A percentile compares a stretch with the other conserved stretches of the same genome.
Conservation (phyloP, 2,113 vertebrate genomes). For the Mesoclemmys tuberculata region DNA sequence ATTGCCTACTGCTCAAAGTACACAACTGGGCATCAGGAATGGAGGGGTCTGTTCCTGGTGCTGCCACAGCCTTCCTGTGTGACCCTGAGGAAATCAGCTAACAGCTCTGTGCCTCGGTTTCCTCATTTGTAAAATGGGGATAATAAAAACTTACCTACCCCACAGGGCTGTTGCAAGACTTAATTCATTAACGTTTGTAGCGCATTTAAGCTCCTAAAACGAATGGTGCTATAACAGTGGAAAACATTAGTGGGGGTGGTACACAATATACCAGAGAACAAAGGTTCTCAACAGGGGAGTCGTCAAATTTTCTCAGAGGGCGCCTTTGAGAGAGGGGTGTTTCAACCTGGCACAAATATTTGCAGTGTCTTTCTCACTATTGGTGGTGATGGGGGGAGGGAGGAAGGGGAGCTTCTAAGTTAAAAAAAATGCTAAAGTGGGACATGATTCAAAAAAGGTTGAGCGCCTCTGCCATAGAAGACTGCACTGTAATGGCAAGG, state of each 20-base stretch:
- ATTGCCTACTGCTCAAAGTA: neutral
- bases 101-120: neutral
- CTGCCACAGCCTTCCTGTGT: neutral
- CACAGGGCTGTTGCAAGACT: neutral
- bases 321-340: neutral
- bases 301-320: neutral
- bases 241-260: fast-evolving
- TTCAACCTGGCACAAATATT: neutral
- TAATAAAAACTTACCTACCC: neutral
- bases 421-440: neutral
- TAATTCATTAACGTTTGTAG: neutral
- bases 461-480: neutral
- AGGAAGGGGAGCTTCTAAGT: neutral
- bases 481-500: too few species aligned
- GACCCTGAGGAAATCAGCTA: neutral
- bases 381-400: neutral
- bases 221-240: neutral
- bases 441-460: neutral
- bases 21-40: neutral
- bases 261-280: neutral
- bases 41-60: neutral
- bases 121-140: neutral
- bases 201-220: neutral
- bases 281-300: neutral
- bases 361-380: neutral